Conservation (phyloP, 2,797 vertebrate genomes). For the Dallia pectoralis region DNA sequence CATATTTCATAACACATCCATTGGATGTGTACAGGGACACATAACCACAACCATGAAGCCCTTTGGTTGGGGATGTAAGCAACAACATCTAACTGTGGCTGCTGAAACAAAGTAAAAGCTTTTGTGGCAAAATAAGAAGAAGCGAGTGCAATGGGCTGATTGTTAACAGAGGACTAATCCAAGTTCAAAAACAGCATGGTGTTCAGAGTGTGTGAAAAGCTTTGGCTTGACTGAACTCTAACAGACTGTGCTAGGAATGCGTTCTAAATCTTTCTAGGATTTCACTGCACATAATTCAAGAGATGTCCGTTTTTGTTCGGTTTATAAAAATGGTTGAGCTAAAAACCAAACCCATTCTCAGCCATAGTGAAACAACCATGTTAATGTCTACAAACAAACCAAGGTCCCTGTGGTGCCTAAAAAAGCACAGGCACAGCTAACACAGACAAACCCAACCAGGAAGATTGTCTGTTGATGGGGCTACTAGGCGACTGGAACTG, state of each 20-base stretch:
- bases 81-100: neutral
- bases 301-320: neutral
- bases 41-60: neutral
- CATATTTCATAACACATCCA: neutral
- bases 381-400: neutral
- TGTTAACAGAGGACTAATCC: neutral
- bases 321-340: neutral
- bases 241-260: constrained; percentile 1
- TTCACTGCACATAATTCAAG: neutral
- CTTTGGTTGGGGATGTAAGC: neutral
- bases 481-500: neutral
- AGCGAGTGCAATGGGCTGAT: neutral
- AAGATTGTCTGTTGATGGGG: neutral
- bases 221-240: neutral
- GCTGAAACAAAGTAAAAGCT: neutral
- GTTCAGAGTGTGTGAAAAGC: neutral
- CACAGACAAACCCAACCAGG: neutral
- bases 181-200: neutral
- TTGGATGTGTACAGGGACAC: neutral
- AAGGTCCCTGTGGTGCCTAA: neutral
- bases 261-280: neutral
- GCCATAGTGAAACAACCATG: neutral
- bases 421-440: neutral
- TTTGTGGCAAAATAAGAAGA: neutral
- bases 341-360: neutral